phyloP scores from a whole-genome alignment of 1,140 invertebrate genomes.

The Semibalanus balanoides region DNA sequence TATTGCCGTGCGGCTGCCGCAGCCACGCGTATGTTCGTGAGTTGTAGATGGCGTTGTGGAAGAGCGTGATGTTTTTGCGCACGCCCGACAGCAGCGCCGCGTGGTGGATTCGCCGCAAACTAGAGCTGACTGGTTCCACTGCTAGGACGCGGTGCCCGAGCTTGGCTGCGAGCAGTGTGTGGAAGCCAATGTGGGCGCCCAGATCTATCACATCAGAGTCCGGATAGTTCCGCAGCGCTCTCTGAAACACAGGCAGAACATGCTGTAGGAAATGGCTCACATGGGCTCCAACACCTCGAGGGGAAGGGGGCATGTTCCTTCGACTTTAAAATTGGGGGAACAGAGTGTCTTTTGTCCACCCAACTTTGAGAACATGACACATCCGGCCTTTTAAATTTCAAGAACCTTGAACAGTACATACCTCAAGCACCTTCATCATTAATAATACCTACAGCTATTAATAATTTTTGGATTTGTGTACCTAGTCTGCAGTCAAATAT shows the following conservation, averaged over 20 bases:
- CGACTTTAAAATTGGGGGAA: too few species aligned
- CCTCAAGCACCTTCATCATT: too few species aligned
- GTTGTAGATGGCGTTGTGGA: conserved; percentile 24
- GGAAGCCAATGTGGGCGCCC: conserved; percentile 27
- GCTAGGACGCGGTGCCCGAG: conserved; percentile 25
- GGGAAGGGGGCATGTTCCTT: too few species aligned
- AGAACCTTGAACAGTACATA: too few species aligned
- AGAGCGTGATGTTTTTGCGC: conserved; percentile 18
- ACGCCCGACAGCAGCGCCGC: conserved; percentile 20
- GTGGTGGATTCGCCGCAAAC: conserved; percentile 21
- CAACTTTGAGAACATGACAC: too few species aligned
- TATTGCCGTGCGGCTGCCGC: conserved; percentile 21
- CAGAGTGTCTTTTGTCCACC: too few species aligned
- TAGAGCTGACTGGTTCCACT: conserved; percentile 25
- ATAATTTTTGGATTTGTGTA: too few species aligned
- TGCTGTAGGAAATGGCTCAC: too few species aligned
- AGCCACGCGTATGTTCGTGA: conserved; percentile 20
- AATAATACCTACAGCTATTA: too few species aligned
- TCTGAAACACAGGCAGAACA: neutral
- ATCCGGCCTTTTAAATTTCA: too few species aligned
- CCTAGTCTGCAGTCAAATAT: too few species aligned
- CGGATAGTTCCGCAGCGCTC: conserved; percentile 10
- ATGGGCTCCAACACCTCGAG: too few species aligned
- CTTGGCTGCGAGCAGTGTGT: conserved; percentile 23
- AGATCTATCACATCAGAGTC: conserved; percentile 24